A percentile compares a stretch with the other conserved stretches of the same genome.
phyloP scores from a whole-genome alignment of 2,797 vertebrate genomes.

The Xiphorhynchus erythropygius region DNA sequence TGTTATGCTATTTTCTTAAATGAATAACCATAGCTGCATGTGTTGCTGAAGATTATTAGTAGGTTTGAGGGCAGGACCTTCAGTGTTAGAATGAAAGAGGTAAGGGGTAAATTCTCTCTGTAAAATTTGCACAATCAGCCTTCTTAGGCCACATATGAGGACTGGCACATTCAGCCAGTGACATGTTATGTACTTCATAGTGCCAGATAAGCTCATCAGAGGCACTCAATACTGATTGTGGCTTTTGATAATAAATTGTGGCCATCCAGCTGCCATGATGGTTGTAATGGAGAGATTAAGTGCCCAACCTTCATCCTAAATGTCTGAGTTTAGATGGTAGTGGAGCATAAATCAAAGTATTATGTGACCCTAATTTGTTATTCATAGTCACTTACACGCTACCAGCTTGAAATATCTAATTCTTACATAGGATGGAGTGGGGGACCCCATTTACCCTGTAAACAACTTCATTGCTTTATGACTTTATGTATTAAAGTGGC shows the following conservation, averaged over 20 bases:
- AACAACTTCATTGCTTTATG: conserved; percentile 17
- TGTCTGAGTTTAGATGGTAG: neutral
- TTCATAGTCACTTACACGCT: neutral
- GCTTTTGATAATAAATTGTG: neutral
- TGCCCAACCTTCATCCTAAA: neutral
- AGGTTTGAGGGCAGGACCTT: neutral
- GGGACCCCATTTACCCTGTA: neutral
- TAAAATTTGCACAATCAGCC: neutral
- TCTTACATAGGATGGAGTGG: neutral
- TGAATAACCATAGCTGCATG: neutral
- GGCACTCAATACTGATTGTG: neutral
- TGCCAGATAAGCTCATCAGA: neutral
- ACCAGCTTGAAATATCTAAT: neutral
- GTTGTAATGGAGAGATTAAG: neutral
- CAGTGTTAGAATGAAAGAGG: neutral
- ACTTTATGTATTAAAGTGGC: neutral
- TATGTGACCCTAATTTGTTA: neutral
- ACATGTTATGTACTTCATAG: neutral
- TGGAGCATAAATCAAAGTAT: neutral
- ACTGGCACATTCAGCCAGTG: neutral
- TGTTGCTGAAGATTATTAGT: neutral
- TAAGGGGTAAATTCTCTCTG: neutral
- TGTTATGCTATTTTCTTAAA: neutral
- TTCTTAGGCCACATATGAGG: neutral
- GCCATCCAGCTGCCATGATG: rapidly evolving